Percentiles rank a stretch among this genome's conserved stretches.
Conservation (phyloP, 1,140 invertebrate genomes). For the Pseudoatta argentina region DNA sequence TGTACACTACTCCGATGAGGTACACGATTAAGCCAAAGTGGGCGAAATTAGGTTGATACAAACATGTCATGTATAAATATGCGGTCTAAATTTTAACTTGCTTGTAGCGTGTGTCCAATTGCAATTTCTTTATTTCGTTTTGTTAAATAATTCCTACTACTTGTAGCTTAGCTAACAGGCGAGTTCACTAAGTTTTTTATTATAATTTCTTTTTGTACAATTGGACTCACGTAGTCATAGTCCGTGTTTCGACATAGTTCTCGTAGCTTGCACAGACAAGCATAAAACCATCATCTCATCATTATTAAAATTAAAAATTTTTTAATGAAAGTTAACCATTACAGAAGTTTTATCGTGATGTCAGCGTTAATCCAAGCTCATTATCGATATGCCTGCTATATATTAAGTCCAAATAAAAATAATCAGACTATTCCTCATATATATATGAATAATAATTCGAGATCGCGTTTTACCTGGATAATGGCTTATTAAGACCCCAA, state of each 20-base stretch:
- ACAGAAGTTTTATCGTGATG: background rate
- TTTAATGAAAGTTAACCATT: slow-evolving; percentile 2
- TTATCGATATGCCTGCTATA: background rate
- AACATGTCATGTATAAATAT: slow-evolving; percentile 39
- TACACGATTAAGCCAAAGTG: slow-evolving; percentile 21
- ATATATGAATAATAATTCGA: background rate
- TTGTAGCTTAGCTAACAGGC: slow-evolving; percentile 30
- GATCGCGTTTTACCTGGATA: slow-evolving; percentile 80
- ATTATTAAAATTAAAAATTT: slow-evolving; percentile 14
- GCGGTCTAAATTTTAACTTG: slow-evolving; percentile 49
- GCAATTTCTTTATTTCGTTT: slow-evolving; percentile 39
- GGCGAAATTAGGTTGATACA: slow-evolving; percentile 32
- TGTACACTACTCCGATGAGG: slow-evolving; percentile 50
- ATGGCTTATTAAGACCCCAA: slow-evolving; percentile 81
- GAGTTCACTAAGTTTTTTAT: slow-evolving; percentile 69
- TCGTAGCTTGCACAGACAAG: slow-evolving; percentile 85
- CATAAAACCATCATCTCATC: slow-evolving; percentile 56
- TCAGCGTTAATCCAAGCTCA: background rate
- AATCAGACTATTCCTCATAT: background rate
- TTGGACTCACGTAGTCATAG: slow-evolving; percentile 85
- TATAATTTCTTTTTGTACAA: slow-evolving; percentile 70
- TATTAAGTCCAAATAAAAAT: slow-evolving; percentile 4
- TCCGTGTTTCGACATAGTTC: slow-evolving; percentile 84
- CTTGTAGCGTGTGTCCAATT: slow-evolving; percentile 50
- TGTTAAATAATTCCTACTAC: slow-evolving; percentile 29